Conservation (phyloP, 2,797 vertebrate genomes). For the Selene dorsalis region DNA sequence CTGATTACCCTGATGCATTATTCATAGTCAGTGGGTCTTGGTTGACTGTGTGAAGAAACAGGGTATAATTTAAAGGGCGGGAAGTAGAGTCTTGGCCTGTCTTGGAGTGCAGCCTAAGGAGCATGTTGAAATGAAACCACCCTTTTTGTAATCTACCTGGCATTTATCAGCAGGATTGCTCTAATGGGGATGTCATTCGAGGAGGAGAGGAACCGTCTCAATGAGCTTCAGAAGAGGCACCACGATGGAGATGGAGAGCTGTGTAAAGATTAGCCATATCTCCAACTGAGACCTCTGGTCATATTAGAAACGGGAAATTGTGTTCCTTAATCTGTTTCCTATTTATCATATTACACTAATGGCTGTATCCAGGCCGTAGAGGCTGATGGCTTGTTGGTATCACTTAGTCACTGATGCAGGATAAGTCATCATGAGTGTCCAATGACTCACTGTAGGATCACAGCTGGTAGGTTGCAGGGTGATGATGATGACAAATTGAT, state of each 20-base stretch:
- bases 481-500: slow-evolving; percentile 65
- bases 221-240: slow-evolving; percentile 71
- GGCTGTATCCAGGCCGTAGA: slow-evolving; percentile 56
- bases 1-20: slow-evolving; percentile 81
- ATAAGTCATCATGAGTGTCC: slow-evolving; percentile 64
- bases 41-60: slow-evolving; percentile 75
- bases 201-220: slow-evolving; percentile 66
- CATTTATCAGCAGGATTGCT: slow-evolving; percentile 83
- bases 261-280: slow-evolving; percentile 81
- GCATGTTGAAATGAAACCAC: slow-evolving; percentile 76
- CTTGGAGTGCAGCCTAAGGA: slow-evolving; percentile 73
- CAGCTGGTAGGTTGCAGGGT: slow-evolving; percentile 47
- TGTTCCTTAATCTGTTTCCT: slow-evolving; percentile 77
- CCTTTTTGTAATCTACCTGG: slow-evolving; percentile 81
- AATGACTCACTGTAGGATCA: slow-evolving; percentile 53
- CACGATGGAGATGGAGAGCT: slow-evolving; percentile 81
- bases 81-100: slow-evolving; percentile 67
- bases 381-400: slow-evolving; percentile 64
- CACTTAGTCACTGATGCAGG: slow-evolving; percentile 56
- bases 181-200: slow-evolving; percentile 83
- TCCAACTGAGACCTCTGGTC: slow-evolving; percentile 78
- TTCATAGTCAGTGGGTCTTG: slow-evolving; percentile 71
- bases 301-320: slow-evolving; percentile 76
- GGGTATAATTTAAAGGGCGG: slow-evolving; percentile 79
- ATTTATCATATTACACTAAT: slow-evolving; percentile 80